phyloP scores from a whole-genome alignment of 2,888 invertebrate genomes.

The Augochlorella aurata region DNA sequence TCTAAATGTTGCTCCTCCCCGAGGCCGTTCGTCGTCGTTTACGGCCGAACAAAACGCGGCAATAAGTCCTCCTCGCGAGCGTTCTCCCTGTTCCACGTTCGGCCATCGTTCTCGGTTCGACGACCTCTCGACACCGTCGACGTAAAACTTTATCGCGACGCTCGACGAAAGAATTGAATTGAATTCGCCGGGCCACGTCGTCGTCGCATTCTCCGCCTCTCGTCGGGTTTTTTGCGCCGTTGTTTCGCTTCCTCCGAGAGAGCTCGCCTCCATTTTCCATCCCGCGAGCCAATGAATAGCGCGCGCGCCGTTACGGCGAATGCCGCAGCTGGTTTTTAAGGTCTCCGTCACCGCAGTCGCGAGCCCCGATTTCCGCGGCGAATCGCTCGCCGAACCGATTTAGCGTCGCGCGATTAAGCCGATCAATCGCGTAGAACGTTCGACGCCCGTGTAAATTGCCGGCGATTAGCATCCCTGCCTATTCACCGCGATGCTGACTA shows the following conservation, averaged over 20 bases:
- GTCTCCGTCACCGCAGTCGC: too few relatives aligned
- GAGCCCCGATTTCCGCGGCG: not conserved
- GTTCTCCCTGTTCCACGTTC: conserved; percentile 10
- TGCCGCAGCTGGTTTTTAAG: too few relatives aligned
- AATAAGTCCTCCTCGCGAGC: conserved; percentile 59
- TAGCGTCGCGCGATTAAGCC: conserved; percentile 13
- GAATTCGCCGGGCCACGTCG: conserved; percentile 6
- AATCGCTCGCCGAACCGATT: conserved; percentile 1
- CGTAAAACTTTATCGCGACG: conserved; percentile 51
- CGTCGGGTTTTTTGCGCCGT: not conserved
- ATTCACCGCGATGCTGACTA: conserved; percentile 8
- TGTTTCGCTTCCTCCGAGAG: conserved; percentile 5
- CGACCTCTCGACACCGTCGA: conserved; percentile 28
- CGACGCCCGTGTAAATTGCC: not conserved
- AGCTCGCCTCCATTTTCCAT: not conserved
- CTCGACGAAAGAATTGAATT: conserved; percentile 43
- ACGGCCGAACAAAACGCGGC: conserved; percentile 65
- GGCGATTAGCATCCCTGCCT: not conserved
- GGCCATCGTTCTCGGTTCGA: conserved; percentile 43
- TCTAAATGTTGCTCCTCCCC: conserved; percentile 65
- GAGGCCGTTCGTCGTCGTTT: conserved; percentile 58
- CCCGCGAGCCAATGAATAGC: not conserved
- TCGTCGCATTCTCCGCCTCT: not conserved
- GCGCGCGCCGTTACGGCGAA: not conserved
- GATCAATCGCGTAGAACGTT: conserved; percentile 15